Base-by-base conservation (phyloP, 1,140 invertebrate species). In the Grapholita molesta region DNA sequence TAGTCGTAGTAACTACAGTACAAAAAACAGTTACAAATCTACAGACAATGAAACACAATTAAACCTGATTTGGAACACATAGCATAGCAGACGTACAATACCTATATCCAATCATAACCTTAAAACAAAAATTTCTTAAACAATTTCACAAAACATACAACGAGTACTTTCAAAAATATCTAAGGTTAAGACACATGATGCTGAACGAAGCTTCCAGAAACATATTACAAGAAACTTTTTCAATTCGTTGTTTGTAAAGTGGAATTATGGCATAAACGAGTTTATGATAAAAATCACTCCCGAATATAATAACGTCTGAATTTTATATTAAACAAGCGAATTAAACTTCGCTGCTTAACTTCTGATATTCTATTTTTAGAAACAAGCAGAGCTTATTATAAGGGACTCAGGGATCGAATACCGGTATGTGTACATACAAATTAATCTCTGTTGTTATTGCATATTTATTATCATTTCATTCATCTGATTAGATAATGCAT, bases 231-330 rank as follows among this genome's bases (percentile, higher is more conserved):
- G 42, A 71, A 88, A 86, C 81, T 88, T 88, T 86, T 84, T 86
- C 84, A 85, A 86, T 88, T 85, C 79, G 67, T 69, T 79, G 74
- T 79, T 78, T 77, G 78, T 78, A 77, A 77, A 83, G 69, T 80
- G 71, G 71, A 77, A 79, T 83, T 78, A 77, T 67, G 71, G 75
- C 64, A 78, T 79, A 85, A 85, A 84, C 83, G 80, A 85, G 78
- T 84, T 87, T 84, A 75, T 79, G 75, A 82, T 71, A 72, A 74
- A 33, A 21, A 21, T 23, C 33, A 61, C 55, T 61, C 55, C 55
- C 24, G 25, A 25, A 25, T 28, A 28, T 61, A 61, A 61, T 61
- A 61, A 61, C n/a, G 55, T 61, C 32, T n/a, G 53, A 25, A 25
- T 28, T 61, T 25, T 25, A 28, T 61, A 28, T 61, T 25, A 28